Evolutionary conservation across 2,797 vertebrate species (phyloP), one percentile per base, ranked within the genome.

Genomic region (Halcyon badia): DNA sequence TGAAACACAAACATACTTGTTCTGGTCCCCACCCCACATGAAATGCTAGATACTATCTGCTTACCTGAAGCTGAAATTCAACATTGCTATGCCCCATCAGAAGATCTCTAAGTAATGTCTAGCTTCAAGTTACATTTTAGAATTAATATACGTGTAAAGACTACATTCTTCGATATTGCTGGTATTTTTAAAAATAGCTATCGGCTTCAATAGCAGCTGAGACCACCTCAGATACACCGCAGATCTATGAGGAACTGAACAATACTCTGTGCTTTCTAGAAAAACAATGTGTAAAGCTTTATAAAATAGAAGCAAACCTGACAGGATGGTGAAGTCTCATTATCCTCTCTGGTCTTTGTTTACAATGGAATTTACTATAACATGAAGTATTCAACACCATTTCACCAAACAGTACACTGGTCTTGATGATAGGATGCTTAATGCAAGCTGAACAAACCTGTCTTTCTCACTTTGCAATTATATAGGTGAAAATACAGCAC

Each of bases 1-100:
- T 39, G 31, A 62, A 87, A 57, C 17, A 30, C 13, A 71, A 68
- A 20, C 15, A n/a, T 25, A 26, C 9, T 18, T 77, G 14, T 24
- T 12, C n/a, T 73, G 8, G 6, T 73, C 6, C 16, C 0, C 0
- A 30, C 24, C 39, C 80, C 28, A 11, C 31, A 33, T 3, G 42
- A 31, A 42, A 42, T 66, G 10, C 11, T 46, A 49, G 20, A 17
- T 58, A 17, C 6, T 21, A 1, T 37, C 57, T 65, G 4, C 6
- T 77, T n/a, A 80, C 13, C 3, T 66, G 39, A 80, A 62, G 7
- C 39, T 16, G 39, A 90, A 90, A 90, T 41, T 79, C 49, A 21
- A 4, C 9, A 28, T 25, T 31, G 2, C 4, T 41, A 42, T 3
- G 11, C 68, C 14, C 5, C 2, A 4, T 20, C 31, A 35, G 2